phyloP scores from a whole-genome alignment of 2,797 vertebrate species.

The Adelosebastes latens region DNA sequence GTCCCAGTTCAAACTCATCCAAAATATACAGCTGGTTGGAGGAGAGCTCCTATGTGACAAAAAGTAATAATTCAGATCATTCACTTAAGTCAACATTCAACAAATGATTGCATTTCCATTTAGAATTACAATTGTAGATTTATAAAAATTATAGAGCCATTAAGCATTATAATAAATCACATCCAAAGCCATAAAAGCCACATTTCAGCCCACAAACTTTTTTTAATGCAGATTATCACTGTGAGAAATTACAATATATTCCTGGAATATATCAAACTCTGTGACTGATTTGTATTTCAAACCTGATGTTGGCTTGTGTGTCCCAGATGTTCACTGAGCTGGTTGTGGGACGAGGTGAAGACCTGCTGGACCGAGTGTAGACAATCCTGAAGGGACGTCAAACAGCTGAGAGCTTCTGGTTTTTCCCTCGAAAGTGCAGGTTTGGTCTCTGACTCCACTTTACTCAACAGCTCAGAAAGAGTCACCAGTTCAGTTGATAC shows the following conservation, averaged over 20 bases:
- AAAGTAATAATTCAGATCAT: neutral
- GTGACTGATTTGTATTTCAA: conserved; percentile 6
- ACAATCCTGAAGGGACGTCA: conserved; percentile 77
- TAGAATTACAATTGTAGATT: neutral
- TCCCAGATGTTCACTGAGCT: conserved; percentile 76
- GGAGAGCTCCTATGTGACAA: conserved; percentile 21
- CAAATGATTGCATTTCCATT: fast-evolving
- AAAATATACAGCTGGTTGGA: conserved; percentile 35
- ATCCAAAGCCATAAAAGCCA: neutral
- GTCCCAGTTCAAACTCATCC: conserved; percentile 48
- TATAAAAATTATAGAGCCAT: neutral
- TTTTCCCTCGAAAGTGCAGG: conserved; percentile 36
- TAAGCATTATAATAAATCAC: neutral
- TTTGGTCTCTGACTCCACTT: conserved; percentile 72
- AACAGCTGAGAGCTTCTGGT: conserved; percentile 75
- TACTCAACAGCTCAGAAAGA: conserved; percentile 79
- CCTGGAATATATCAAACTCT: neutral
- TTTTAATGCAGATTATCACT: neutral
- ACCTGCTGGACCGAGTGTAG: conserved; percentile 73
- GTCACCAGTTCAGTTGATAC: conserved; percentile 83
- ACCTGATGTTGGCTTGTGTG: conserved; percentile 84
- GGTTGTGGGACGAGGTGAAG: conserved; percentile 70
- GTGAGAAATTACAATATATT: neutral
- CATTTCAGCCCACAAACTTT: neutral
- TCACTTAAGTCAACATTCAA: neutral